Conservation (phyloP, 2,888 invertebrate genomes). For the Drosophila setosimentum region DNA sequence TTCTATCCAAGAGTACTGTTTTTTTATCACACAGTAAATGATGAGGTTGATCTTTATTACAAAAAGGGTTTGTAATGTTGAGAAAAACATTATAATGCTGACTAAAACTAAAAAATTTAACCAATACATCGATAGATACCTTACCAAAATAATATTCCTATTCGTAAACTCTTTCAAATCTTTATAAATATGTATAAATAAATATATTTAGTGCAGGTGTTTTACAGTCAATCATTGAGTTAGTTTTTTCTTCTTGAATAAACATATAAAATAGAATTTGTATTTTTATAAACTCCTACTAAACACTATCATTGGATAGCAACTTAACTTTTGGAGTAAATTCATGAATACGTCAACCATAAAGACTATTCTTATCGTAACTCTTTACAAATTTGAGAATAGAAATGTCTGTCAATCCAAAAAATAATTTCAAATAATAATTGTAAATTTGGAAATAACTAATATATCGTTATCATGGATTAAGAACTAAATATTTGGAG, state of each 20-base stretch:
- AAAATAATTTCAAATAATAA: not conserved
- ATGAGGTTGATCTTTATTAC: not conserved
- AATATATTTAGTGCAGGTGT: not conserved
- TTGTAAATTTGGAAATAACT: not conserved
- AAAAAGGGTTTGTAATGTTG: not conserved
- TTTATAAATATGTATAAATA: not conserved
- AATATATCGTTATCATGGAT: not conserved
- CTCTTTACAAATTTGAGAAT: not conserved
- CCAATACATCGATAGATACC: not conserved
- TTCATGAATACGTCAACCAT: not conserved
- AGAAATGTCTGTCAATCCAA: not conserved
- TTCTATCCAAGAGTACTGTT: not conserved
- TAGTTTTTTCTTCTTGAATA: not conserved
- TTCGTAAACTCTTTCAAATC: not conserved
- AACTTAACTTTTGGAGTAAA: not conserved
- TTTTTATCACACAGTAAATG: not conserved
- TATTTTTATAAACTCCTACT: not conserved
- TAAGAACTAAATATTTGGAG: not conserved
- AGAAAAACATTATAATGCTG: not conserved
- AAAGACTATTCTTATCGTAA: not conserved
- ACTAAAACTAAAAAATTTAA: too few relatives aligned
- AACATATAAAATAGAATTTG: not conserved
- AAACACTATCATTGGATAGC: not conserved
- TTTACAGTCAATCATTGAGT: not conserved
- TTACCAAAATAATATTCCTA: not conserved